A percentile compares a stretch with the other conserved stretches of the same genome.
These are phyloP conservation scores for Paraplagusia blochii DNA, from an alignment of 2,113 vertebrate genomes.

Conservation along the genomic window DNA sequence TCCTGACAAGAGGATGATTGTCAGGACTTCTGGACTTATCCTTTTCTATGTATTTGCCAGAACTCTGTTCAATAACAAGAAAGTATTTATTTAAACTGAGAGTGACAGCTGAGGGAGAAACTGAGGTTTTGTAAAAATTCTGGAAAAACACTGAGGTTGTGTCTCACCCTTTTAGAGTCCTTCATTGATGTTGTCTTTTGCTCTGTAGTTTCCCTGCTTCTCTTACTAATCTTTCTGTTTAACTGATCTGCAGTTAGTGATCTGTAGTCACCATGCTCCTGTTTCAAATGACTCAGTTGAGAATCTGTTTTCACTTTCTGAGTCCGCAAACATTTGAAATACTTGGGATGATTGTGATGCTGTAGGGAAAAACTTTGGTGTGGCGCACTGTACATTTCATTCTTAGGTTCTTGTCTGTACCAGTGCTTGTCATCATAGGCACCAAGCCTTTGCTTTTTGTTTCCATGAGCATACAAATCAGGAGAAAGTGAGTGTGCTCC, in stretches of 20 bases:
- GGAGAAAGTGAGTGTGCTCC: conserved; percentile 37
- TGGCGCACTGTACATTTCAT: conserved; percentile 12
- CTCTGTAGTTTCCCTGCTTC: conserved; percentile 18
- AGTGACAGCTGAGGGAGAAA: neutral
- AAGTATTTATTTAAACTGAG: neutral
- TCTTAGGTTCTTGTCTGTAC: conserved; percentile 26
- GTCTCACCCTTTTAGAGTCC: conserved; percentile 17
- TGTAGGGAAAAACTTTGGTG: conserved; percentile 15
- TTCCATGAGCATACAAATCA: conserved; percentile 26
- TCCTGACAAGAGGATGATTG: conserved; percentile 15
- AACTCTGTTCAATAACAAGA: conserved; percentile 37
- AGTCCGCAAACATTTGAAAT: conserved; percentile 11
- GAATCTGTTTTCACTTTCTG: conserved; percentile 46
- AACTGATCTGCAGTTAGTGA: conserved; percentile 9
- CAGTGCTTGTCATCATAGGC: conserved; percentile 20
- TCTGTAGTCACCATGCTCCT: conserved; percentile 34
- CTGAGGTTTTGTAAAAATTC: too few species aligned
- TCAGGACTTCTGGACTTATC: conserved; percentile 18
- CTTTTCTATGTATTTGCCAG: conserved; percentile 20
- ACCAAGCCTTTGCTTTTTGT: conserved; percentile 27
- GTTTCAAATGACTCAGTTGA: conserved; percentile 25
- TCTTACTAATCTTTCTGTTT: conserved; percentile 22
- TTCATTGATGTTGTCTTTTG: conserved; percentile 26
- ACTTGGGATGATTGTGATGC: conserved; percentile 5
- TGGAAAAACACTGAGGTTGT: too few species aligned